Conservation (phyloP, 2,113 vertebrate species). For the Labeo catla region DNA sequence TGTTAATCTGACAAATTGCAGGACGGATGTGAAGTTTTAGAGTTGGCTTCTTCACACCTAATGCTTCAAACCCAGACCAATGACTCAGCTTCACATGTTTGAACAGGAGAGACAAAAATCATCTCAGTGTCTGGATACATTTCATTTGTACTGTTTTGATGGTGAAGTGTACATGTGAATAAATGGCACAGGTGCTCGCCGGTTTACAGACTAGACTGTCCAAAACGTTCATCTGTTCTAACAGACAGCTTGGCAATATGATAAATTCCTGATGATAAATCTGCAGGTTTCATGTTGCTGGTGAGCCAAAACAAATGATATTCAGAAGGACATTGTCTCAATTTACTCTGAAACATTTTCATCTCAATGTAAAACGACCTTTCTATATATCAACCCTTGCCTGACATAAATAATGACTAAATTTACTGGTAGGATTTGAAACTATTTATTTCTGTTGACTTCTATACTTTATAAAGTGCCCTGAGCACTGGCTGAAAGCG, state of each 20-base stretch:
- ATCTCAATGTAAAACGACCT: neutral
- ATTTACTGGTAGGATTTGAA: neutral
- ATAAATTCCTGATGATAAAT: conserved; percentile 4
- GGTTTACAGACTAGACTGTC: neutral
- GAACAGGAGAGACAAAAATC: conserved; percentile 7
- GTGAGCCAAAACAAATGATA: neutral
- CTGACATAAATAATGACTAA: neutral
- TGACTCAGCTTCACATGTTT: conserved; percentile 22
- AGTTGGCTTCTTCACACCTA: neutral
- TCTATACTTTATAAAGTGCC: neutral
- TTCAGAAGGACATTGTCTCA: conserved; percentile 15
- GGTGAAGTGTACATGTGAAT: neutral
- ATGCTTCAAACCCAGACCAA: conserved; percentile 17
- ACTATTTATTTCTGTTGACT: neutral
- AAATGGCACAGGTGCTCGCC: conserved; percentile 6
- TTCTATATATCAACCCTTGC: neutral
- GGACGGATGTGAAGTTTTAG: neutral
- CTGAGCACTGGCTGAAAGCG: neutral
- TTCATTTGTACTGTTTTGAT: neutral
- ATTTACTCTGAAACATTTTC: conserved; percentile 5
- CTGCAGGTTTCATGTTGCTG: neutral
- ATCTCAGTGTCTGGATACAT: neutral
- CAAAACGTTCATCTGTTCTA: conserved; percentile 23
- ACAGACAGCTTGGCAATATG: conserved; percentile 7
- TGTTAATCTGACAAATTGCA: conserved; percentile 31